A percentile compares a stretch with the other conserved stretches of the same genome.
Evolutionary conservation across 2,797 vertebrate species (phyloP).

Genomic region (Notolepis coatsorum): DNA sequence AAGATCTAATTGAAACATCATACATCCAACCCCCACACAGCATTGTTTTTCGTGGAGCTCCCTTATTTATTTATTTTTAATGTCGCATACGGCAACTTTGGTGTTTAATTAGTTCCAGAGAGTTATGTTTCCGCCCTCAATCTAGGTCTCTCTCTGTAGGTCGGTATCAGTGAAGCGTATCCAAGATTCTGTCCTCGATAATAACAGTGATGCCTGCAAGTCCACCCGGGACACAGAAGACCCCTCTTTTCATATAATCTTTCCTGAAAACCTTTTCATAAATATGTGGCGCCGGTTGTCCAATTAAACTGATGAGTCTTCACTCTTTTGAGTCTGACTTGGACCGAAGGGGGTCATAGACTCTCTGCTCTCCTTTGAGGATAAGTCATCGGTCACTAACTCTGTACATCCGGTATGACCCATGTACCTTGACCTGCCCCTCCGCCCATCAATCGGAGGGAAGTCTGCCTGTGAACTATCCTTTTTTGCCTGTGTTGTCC

Average conservation of each 20-base stretch:
- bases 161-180: conserved; percentile 25
- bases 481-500: no score
- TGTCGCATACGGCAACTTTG: neutral
- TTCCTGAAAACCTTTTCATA: conserved; percentile 9
- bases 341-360: conserved; percentile 53
- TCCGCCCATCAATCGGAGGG: conserved; percentile 50
- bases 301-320: conserved; percentile 74
- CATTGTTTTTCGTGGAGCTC: no score
- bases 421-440: conserved; percentile 59
- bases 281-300: conserved; percentile 27
- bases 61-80: neutral
- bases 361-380: conserved; percentile 64
- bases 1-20: no score
- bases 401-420: conserved; percentile 61
- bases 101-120: no score
- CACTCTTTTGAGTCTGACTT: conserved; percentile 53
- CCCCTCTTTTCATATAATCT: conserved; percentile 24
- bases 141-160: conserved; percentile 14
- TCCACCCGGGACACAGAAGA: conserved; percentile 18
- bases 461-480: conserved; percentile 54
- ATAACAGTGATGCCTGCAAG: neutral
- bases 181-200: conserved; percentile 12
- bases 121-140: neutral
- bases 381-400: conserved; percentile 62
- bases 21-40: no score